Conservation (phyloP, 2,888 invertebrate genomes). For the Frankliniella intonsa region DNA sequence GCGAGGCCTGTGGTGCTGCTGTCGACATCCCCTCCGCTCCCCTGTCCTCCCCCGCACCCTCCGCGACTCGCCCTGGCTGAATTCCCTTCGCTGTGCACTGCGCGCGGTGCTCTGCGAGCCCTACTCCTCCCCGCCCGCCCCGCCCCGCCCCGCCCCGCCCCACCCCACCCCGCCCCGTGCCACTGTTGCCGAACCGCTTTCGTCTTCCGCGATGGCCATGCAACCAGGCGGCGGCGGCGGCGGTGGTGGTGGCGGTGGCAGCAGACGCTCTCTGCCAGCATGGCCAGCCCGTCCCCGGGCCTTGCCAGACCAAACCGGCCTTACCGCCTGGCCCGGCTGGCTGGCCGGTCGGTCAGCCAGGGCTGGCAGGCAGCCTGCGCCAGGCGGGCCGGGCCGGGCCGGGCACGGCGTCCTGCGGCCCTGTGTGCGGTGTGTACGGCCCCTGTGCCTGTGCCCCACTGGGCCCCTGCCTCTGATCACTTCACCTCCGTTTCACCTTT, state of each 20-base stretch:
- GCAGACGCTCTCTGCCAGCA: too few relatives aligned
- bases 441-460: background rate
- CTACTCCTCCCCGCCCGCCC: background rate
- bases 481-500: background rate
- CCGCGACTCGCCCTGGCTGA: too few relatives aligned
- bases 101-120: background rate
- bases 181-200: slow-evolving; percentile 8
- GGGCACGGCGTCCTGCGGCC: background rate
- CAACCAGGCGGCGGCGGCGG: too few relatives aligned
- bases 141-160: background rate
- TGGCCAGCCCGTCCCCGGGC: too few relatives aligned
- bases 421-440: background rate
- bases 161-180: background rate
- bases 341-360: background rate
- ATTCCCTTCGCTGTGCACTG: too few relatives aligned
- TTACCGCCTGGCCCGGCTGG: background rate
- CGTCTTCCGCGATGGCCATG: background rate
- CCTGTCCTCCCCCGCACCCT: too few relatives aligned
- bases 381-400: background rate
- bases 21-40: too few relatives aligned
- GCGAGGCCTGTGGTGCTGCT: too few relatives aligned
- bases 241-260: too few relatives aligned
- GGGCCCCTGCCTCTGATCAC: background rate
- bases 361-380: background rate
- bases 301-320: too few relatives aligned